These are phyloP conservation scores for Parauchenoglanis punctatus DNA, from an alignment of 2,797 vertebrate genomes.

Conservation along the genomic window DNA sequence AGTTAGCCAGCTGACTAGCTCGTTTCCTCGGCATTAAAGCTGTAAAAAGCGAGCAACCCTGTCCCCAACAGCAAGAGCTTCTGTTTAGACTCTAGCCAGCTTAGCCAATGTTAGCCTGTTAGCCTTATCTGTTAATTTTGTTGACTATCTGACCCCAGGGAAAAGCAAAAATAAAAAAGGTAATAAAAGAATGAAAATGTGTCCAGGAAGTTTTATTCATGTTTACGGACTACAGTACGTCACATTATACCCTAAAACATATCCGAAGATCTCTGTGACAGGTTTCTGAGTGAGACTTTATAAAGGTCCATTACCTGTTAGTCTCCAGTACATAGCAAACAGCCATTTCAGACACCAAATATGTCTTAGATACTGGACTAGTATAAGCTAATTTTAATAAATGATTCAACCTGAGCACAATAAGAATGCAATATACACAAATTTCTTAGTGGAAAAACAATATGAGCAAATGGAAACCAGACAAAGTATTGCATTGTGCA, in stretches of 20 bases:
- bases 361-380: not conserved
- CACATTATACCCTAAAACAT: not conserved
- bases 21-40: not conserved
- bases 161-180: not conserved
- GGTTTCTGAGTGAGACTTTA: not conserved
- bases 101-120: not conserved
- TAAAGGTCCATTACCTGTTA: not conserved
- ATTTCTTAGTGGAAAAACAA: not conserved
- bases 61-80: too few relatives aligned
- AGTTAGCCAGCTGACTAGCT: not conserved
- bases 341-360: not conserved
- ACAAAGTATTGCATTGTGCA: not conserved
- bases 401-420: not conserved
- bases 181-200: too few relatives aligned
- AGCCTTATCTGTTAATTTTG: not conserved
- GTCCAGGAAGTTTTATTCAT: not conserved
- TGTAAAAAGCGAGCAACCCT: not conserved
- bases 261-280: not conserved
- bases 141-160: not conserved
- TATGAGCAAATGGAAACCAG: not conserved
- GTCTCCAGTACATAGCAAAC: not conserved
- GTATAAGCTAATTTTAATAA: not conserved
- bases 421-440: constrained; percentile 2
- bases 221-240: not conserved
- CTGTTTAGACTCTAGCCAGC: not conserved